A percentile compares a stretch with the other conserved stretches of the same genome.
Conservation (phyloP, 53 echinoderm and acorn worm genomes). For the Echinarachnius parma region DNA sequence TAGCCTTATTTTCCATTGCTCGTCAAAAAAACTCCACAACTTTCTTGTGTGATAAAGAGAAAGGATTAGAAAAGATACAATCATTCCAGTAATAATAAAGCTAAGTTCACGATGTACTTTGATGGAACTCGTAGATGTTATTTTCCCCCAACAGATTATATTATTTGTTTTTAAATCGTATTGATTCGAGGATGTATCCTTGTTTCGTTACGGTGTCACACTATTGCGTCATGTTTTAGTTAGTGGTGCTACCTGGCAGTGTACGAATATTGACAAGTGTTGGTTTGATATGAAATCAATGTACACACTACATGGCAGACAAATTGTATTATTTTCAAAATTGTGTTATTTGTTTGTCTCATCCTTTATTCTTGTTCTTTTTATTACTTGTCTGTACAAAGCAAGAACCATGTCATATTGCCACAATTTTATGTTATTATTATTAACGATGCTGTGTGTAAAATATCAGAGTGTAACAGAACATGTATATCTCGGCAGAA, state of each 20-base stretch:
- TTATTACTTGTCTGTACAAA: conserved; percentile 38
- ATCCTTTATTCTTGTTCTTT: conserved; percentile 1
- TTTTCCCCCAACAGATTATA: too few species aligned
- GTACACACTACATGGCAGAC: too few species aligned
- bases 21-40: too few species aligned
- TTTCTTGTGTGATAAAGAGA: too few species aligned
- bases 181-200: not conserved
- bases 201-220: not conserved
- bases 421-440: conserved; percentile 40
- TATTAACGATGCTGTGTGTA: conserved; percentile 55
- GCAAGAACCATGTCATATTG: conserved; percentile 4
- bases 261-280: not conserved
- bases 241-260: not conserved
- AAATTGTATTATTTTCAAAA: not conserved
- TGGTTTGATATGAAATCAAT: too few species aligned
- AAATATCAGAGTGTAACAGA: conserved; percentile 48
- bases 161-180: too few species aligned
- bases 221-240: not conserved
- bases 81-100: too few species aligned
- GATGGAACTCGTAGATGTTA: too few species aligned
- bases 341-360: not conserved
- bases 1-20: too few species aligned
- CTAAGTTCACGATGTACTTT: too few species aligned
- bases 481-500: conserved; percentile 49
- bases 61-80: too few species aligned